phyloP scores from a whole-genome alignment of 2,888 invertebrate genomes.

The Meghimatium bilineatum region DNA sequence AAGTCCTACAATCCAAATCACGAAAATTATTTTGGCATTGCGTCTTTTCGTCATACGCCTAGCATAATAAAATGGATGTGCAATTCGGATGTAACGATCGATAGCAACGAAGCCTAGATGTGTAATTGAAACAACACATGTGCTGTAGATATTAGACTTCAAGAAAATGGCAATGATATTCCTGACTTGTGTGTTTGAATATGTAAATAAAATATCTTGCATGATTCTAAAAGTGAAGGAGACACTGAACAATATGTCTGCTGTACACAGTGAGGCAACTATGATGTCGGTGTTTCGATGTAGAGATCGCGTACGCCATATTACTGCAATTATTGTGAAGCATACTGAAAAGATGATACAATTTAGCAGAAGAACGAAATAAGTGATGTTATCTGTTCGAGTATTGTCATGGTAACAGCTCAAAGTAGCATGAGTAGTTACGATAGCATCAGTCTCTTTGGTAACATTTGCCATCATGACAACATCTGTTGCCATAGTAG shows the following conservation, averaged over 20 bases:
- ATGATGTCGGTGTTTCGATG: slow-evolving; percentile 9
- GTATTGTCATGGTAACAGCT: neutral
- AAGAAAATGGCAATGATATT: neutral
- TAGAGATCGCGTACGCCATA: slow-evolving; percentile 7
- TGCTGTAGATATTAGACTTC: neutral
- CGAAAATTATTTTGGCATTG: neutral
- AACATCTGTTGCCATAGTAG: no score
- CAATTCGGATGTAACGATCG: slow-evolving; percentile 20
- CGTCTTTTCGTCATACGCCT: neutral
- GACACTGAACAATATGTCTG: neutral
- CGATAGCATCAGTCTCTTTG: no score
- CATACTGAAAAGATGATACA: neutral
- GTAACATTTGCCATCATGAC: no score
- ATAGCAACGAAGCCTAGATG: slow-evolving; percentile 10
- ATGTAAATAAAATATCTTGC: no score
- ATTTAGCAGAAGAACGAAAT: neutral
- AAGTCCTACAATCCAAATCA: neutral
- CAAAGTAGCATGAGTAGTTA: no score
- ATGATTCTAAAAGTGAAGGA: neutral
- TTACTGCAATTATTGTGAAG: neutral
- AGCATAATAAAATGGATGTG: neutral
- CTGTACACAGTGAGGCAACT: neutral
- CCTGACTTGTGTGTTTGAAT: no score
- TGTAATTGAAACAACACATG: neutral
- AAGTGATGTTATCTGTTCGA: neutral